These are phyloP conservation scores for Chitala chitala DNA, from an alignment of 2,113 vertebrate species.

Conservation along the genomic window DNA sequence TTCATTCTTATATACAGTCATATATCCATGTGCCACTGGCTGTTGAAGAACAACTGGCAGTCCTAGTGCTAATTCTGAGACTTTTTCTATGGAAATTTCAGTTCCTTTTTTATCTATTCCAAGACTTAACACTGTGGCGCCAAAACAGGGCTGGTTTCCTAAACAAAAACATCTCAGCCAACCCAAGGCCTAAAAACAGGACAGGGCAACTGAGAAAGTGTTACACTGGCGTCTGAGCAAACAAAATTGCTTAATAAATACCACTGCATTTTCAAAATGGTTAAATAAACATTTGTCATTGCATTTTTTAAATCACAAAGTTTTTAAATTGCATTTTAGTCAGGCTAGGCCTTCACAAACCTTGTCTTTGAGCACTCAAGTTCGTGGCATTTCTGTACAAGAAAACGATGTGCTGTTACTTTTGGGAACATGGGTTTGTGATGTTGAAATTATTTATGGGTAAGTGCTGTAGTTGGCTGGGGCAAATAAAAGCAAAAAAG, in stretches of 20 bases:
- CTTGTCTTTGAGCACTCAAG: neutral
- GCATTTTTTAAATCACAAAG: neutral
- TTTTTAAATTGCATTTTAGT: neutral
- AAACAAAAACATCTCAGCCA: too few relatives aligned
- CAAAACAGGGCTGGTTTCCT: neutral
- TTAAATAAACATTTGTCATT: neutral
- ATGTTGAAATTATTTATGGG: neutral
- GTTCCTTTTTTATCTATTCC: neutral
- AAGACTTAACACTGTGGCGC: neutral
- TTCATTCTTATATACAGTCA: neutral
- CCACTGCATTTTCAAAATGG: too few relatives aligned
- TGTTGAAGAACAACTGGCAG: neutral
- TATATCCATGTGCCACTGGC: neutral
- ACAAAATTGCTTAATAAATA: neutral
- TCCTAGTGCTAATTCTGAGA: neutral
- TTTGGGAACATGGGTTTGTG: too few relatives aligned
- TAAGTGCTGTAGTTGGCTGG: neutral
- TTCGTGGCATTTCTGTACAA: neutral
- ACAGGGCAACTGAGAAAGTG: too few relatives aligned
- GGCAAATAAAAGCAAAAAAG: neutral
- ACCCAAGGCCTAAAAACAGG: neutral
- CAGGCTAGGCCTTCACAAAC: neutral
- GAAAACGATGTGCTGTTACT: neutral
- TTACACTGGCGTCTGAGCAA: neutral
- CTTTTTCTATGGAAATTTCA: slow-evolving; percentile 1